A percentile compares a stretch with the other conserved stretches of the same genome.
phyloP scores from a whole-genome alignment of 1,140 invertebrate species.

The Myzus persicae region DNA sequence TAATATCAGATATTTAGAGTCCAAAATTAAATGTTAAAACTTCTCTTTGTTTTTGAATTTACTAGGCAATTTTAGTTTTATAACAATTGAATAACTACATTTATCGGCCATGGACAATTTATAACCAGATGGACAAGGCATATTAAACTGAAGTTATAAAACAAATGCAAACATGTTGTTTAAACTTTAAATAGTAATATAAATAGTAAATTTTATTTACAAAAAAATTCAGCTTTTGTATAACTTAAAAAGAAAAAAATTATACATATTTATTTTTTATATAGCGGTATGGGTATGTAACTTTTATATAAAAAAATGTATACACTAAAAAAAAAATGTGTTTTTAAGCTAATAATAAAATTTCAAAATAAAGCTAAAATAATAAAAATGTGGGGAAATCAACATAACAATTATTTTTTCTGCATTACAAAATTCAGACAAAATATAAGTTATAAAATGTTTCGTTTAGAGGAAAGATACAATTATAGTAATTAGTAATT shows the following conservation, averaged over 20 bases:
- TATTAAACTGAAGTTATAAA: conserved; percentile 30
- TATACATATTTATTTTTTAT: conserved; percentile 56
- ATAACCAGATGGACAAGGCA: neutral
- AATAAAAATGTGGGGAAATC: conserved; percentile 53
- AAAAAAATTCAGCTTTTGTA: conserved; percentile 56
- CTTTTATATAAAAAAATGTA: conserved; percentile 53
- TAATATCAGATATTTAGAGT: neutral
- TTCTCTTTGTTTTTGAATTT: neutral
- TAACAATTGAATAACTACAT: conserved; percentile 1
- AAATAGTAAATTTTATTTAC: conserved; percentile 59
- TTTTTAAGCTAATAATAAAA: conserved; percentile 57
- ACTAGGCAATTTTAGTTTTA: neutral
- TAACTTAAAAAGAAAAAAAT: conserved; percentile 56
- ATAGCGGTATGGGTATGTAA: conserved; percentile 48
- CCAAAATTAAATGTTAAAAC: neutral
- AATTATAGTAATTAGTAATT: conserved; percentile 46
- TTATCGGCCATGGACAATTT: conserved; percentile 23
- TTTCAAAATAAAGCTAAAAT: conserved; percentile 58
- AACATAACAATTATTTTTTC: conserved; percentile 55
- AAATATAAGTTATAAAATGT: conserved; percentile 55
- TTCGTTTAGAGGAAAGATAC: conserved; percentile 50
- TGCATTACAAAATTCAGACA: conserved; percentile 53
- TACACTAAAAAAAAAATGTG: conserved; percentile 56
- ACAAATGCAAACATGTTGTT: conserved; percentile 41
- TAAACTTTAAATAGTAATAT: conserved; percentile 58